phyloP scores from a whole-genome alignment of 1,140 invertebrate genomes.

The Helicoverpa armigera region DNA sequence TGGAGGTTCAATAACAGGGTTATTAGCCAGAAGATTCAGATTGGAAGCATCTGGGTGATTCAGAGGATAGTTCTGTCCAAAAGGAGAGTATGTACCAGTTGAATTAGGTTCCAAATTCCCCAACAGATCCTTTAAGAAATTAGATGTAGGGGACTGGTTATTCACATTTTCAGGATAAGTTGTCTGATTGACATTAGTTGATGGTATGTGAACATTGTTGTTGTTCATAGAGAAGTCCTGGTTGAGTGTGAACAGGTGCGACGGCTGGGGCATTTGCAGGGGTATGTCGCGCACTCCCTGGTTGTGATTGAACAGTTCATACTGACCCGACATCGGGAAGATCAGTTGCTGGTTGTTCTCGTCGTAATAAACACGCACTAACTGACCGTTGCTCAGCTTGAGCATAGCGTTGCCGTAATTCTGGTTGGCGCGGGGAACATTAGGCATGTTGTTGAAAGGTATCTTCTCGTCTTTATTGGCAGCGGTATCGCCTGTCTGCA shows the following conservation, averaged over 20 bases:
- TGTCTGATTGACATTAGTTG: constrained; percentile 61
- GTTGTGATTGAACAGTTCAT: constrained; percentile 80
- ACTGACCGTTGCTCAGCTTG: constrained; percentile 81
- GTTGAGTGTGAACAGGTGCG: constrained; percentile 73
- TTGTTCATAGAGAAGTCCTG: constrained; percentile 74
- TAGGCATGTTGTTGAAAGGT: constrained; percentile 67
- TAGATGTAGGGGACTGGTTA: constrained; percentile 70
- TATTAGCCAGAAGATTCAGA: constrained; percentile 67
- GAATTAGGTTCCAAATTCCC: constrained; percentile 94
- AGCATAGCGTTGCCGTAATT: constrained; percentile 81
- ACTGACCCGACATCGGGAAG: constrained; percentile 81
- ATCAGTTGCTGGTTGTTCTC: constrained; percentile 83
- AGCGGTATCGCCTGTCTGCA: constrained; percentile 66
- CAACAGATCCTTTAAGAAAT: constrained; percentile 91
- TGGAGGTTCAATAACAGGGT: constrained; percentile 65
- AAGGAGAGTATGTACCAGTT: constrained; percentile 93
- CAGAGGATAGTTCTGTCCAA: constrained; percentile 87
- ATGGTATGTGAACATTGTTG: constrained; percentile 68
- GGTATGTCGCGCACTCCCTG: constrained; percentile 72
- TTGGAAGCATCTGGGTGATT: constrained; percentile 79
- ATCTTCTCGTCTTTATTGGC: constrained; percentile 72
- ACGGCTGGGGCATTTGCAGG: constrained; percentile 62
- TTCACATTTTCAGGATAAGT: constrained; percentile 68
- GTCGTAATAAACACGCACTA: constrained; percentile 80
- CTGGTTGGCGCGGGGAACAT: constrained; percentile 68